A percentile compares a stretch with the other conserved stretches of the same genome.
phyloP scores from a whole-genome alignment of 2,797 vertebrate species.

The Pteronotus mesoamericanus region DNA sequence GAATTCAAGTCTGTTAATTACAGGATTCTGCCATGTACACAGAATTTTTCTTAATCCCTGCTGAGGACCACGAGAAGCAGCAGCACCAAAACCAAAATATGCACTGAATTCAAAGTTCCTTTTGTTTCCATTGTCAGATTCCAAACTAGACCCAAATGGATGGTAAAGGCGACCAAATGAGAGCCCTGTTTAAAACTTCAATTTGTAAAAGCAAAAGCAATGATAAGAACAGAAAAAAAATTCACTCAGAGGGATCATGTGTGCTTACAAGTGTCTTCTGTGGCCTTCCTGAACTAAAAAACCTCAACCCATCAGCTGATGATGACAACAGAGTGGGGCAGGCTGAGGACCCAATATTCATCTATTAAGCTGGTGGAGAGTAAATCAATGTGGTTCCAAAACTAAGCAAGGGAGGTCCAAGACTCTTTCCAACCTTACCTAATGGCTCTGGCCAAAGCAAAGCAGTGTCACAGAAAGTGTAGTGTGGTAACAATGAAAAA shows the following conservation, averaged over 20 bases:
- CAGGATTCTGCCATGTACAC: background rate
- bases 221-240: background rate
- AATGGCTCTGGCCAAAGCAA: too few relatives aligned
- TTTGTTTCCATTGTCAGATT: background rate
- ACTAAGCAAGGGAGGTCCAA: too few relatives aligned
- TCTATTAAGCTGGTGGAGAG: too few relatives aligned
- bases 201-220: background rate
- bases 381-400: too few relatives aligned
- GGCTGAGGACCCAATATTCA: too few relatives aligned
- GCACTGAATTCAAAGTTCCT: background rate
- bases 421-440: too few relatives aligned
- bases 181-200: background rate
- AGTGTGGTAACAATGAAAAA: too few relatives aligned
- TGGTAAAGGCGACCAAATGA: background rate
- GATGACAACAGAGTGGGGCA: background rate
- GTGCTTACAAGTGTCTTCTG: background rate
- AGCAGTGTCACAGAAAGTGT: too few relatives aligned
- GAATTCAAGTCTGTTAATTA: background rate
- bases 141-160: background rate
- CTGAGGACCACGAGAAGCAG: background rate
- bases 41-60: background rate
- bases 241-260: background rate
- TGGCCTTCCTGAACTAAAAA: background rate
- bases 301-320: background rate
- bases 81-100: background rate